Base-by-base conservation (phyloP, 1,140 invertebrate species). In the Plectrocnemia conspersa region DNA sequence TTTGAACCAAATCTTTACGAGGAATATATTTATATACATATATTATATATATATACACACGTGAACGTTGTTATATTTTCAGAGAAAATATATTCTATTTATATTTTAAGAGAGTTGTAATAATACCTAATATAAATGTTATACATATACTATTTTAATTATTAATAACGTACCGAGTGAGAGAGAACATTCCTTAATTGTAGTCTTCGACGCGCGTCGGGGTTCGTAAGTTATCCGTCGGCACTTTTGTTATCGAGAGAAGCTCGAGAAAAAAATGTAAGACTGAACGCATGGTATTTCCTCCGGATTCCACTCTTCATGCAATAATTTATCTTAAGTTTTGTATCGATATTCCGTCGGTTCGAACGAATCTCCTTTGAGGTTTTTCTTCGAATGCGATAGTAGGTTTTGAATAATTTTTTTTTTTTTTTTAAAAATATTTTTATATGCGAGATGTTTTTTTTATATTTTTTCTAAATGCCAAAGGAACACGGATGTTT, bases 1-100 rank as follows among this genome's bases (percentile, higher is more conserved):
- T 61, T 61, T 56, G 49, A 61, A 61, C 59, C 59, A 61, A 61
- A 61, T 54, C 59, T 56, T 50, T 56, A 56, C 54, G 57, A 56
- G 40, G 50, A 49, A 50, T 52, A 38, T 50, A 61, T 61, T 61
- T 61, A 61, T 61, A 56, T 61, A 56, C 59, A 52, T 59, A 44
- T 55, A 59, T 49, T 45, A 33, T 54, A 33, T 44, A 59, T 54
- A 25, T 47, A 49, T 54, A 48, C 45, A 22, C 16, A 56, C 11
- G 1, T 42, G 22, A 49, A 29, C 23, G 41, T 11, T 29, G 23
- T 16, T 50, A 25, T 50, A 15, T 50, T 29, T 29, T 29, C n/a
- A 29, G n/a, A 6, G n/a, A 7, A 3, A 15, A 50, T 52, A 52
- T 16, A 19, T 25, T n/a, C 42, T 6, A 7, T 29, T 22, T 19